Conservation (phyloP, 2,888 invertebrate genomes). For the Rutpela maculata region DNA sequence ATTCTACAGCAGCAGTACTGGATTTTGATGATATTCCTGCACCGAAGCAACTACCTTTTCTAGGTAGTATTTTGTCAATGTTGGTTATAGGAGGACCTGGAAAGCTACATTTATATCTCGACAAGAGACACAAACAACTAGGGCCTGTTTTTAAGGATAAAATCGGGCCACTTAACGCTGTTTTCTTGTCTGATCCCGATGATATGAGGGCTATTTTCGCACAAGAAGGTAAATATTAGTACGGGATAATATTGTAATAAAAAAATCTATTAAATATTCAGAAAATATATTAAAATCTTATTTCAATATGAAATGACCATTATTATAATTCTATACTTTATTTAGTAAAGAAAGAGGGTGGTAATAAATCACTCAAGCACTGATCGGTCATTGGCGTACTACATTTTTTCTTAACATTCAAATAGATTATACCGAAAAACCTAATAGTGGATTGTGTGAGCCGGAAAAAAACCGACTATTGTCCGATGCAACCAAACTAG, state of each 20-base stretch:
- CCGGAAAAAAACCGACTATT: not conserved
- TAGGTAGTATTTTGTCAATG: slow-evolving; percentile 74
- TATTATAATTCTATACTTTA: too few species aligned
- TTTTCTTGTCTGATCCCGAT: slow-evolving; percentile 87
- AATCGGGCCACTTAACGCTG: slow-evolving; percentile 82
- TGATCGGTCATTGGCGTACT: too few species aligned
- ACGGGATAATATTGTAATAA: not conserved
- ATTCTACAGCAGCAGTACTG: slow-evolving; percentile 2
- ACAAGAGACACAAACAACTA: slow-evolving; percentile 82
- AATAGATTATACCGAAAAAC: too few species aligned
- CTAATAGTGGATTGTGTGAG: not conserved
- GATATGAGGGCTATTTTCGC: slow-evolving; percentile 85
- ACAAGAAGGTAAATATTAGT: slow-evolving; percentile 79
- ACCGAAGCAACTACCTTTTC: slow-evolving; percentile 71
- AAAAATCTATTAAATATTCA: not conserved
- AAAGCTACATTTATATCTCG: slow-evolving; percentile 85
- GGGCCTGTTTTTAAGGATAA: slow-evolving; percentile 89
- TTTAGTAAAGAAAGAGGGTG: too few species aligned
- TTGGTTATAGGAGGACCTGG: slow-evolving; percentile 78
- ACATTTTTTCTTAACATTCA: too few species aligned
- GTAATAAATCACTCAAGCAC: too few species aligned
- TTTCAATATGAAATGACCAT: too few species aligned
- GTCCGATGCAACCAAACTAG: too few species aligned
- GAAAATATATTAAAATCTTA: too few species aligned
- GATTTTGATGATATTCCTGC: slow-evolving; percentile 70